Evolutionary conservation across 2,888 invertebrate species (phyloP).

Genomic region (Eupithecia dodoneata): DNA sequence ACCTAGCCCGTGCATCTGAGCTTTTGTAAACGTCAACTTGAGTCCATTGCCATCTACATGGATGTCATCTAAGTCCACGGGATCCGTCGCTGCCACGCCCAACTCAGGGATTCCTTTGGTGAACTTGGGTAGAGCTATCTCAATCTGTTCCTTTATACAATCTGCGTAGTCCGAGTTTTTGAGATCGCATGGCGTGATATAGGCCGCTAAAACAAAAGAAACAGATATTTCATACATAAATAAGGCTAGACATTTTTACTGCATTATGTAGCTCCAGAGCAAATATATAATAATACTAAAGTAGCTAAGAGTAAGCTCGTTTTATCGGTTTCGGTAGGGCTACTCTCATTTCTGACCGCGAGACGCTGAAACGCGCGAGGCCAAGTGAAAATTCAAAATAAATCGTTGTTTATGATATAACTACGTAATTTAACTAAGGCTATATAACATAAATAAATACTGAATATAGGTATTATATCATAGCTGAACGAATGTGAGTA

Average conservation of each 20-base stretch:
- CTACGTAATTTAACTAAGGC: too few relatives aligned
- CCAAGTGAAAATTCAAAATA: too few relatives aligned
- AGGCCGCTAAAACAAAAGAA: conserved; percentile 66
- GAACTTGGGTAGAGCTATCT: conserved; percentile 60
- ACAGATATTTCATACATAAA: neutral
- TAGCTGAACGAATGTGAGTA: too few relatives aligned
- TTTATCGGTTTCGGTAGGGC: too few relatives aligned
- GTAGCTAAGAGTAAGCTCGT: neutral
- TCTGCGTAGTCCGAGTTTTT: conserved; percentile 51
- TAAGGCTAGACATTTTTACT: neutral
- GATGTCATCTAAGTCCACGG: conserved; percentile 68
- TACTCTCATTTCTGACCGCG: too few relatives aligned
- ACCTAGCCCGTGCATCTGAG: conserved; percentile 68
- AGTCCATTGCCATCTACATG: conserved; percentile 70
- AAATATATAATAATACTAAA: too few relatives aligned
- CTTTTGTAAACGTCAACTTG: conserved; percentile 62
- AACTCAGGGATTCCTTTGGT: conserved; percentile 71
- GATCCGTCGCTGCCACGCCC: conserved; percentile 70
- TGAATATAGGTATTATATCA: too few relatives aligned
- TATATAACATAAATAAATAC: too few relatives aligned
- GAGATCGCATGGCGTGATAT: conserved; percentile 66
- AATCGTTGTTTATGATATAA: too few relatives aligned
- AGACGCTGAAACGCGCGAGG: too few relatives aligned
- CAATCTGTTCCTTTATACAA: conserved; percentile 68
- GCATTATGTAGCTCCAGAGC: neutral